These are phyloP conservation scores for Albula glossodonta DNA, from an alignment of 2,113 vertebrate genomes.

Conservation along the genomic window DNA sequence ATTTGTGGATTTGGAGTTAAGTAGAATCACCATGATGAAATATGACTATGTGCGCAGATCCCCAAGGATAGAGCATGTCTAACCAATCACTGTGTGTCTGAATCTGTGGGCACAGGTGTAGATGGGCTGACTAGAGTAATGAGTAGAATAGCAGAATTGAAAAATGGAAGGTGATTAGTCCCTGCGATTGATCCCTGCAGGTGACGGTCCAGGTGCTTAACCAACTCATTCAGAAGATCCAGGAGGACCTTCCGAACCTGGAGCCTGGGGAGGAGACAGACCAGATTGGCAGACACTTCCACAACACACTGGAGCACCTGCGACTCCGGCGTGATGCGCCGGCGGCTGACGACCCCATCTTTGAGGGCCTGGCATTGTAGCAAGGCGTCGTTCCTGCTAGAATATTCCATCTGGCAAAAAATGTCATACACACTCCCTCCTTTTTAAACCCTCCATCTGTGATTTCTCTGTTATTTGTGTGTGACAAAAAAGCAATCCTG, in stretches of 20 bases:
- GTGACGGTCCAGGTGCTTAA: conserved; percentile 97
- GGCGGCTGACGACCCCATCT: conserved; percentile 88
- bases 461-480: not conserved
- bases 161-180: not conserved
- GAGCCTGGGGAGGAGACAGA: conserved; percentile 97
- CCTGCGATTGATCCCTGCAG: conserved; percentile 55
- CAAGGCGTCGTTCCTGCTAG: conserved; percentile 9
- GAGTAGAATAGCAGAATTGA: too few relatives aligned
- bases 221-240: conserved; percentile 97
- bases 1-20: too few relatives aligned
- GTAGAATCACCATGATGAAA: too few relatives aligned
- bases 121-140: too few relatives aligned
- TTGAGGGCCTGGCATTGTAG: conserved; percentile 87
- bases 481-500: not conserved
- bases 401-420: conserved; percentile 35
- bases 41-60: too few relatives aligned
- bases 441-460: not conserved
- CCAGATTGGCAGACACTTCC: conserved; percentile 99
- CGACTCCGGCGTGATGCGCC: conserved; percentile 90
- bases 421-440: not conserved
- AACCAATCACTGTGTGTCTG: too few relatives aligned
- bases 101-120: too few relatives aligned
- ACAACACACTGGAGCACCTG: conserved; percentile 97
- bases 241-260: conserved; percentile 94
- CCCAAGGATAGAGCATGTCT: too few relatives aligned